phyloP scores from a whole-genome alignment of 2,113 vertebrate species.

The Neodon shergylaensis region DNA sequence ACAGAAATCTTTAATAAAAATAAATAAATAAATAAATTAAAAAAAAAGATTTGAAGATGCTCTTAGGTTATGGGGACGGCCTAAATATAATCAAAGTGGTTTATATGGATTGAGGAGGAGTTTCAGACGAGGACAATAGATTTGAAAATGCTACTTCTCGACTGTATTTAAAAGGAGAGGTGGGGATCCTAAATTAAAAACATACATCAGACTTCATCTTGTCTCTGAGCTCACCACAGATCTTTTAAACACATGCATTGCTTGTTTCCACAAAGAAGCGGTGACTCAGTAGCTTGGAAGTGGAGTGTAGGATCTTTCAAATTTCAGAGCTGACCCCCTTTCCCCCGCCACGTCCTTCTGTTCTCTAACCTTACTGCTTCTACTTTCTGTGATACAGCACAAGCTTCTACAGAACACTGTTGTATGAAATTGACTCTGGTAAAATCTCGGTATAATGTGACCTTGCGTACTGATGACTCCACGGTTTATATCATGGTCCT shows the following conservation, averaged over 20 bases:
- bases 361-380: neutral
- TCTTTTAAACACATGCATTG: neutral
- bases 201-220: neutral
- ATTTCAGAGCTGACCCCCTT: neutral
- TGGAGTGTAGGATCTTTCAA: neutral
- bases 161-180: neutral
- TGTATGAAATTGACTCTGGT: fast-evolving
- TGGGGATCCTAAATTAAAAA: neutral
- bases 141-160: neutral
- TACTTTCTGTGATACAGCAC: neutral
- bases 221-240: neutral
- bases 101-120: neutral
- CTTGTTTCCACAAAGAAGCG: neutral
- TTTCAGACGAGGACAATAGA: neutral
- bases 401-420: neutral
- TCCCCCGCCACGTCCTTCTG: neutral
- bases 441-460: neutral
- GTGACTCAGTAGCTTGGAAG: neutral
- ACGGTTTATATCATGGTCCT: neutral
- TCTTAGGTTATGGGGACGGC: neutral
- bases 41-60: neutral
- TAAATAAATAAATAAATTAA: too few species aligned
- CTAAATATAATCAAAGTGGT: neutral
- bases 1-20: too few species aligned
- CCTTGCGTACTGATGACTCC: neutral